These are phyloP conservation scores for Drosophila mimetica DNA, from an alignment of 2,888 invertebrate species.

Conservation along the genomic window DNA sequence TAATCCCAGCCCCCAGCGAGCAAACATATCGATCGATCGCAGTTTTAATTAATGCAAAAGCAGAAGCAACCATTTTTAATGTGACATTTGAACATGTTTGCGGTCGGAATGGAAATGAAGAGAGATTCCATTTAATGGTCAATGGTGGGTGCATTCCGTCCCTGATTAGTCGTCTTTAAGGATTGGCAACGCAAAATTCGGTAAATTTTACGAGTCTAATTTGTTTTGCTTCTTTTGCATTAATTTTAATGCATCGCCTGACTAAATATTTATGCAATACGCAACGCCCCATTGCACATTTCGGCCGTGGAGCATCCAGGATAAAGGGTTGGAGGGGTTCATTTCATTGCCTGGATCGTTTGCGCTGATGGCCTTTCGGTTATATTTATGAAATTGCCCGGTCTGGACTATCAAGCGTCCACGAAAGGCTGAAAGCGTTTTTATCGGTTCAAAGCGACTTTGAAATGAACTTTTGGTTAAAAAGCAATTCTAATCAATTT, in stretches of 20 bases:
- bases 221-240: slow-evolving; percentile 58
- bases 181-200: slow-evolving; percentile 16
- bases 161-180: slow-evolving; percentile 39
- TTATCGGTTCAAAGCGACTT: slow-evolving; percentile 33
- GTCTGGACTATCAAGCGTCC: slow-evolving; percentile 10
- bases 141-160: slow-evolving; percentile 4
- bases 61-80: slow-evolving; percentile 48
- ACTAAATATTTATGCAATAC: slow-evolving; percentile 75
- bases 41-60: slow-evolving; percentile 49
- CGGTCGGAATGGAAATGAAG: slow-evolving; percentile 30
- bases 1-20: slow-evolving; percentile 32
- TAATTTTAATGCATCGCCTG: slow-evolving; percentile 71
- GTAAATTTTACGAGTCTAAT: slow-evolving; percentile 16
- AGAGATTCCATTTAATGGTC: slow-evolving; percentile 54
- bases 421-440: slow-evolving; percentile 18
- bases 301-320: neutral
- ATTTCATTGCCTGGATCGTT: slow-evolving; percentile 23
- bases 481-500: neutral
- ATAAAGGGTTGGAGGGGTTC: neutral
- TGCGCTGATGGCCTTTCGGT: slow-evolving; percentile 24
- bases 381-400: slow-evolving; percentile 41
- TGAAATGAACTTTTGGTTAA: slow-evolving; percentile 31
- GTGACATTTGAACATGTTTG: slow-evolving; percentile 52
- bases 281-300: slow-evolving; percentile 73
- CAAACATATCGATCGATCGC: slow-evolving; percentile 27